Base-by-base conservation (phyloP, 2,113 vertebrate species). In the Rhinoptilus africanus region DNA sequence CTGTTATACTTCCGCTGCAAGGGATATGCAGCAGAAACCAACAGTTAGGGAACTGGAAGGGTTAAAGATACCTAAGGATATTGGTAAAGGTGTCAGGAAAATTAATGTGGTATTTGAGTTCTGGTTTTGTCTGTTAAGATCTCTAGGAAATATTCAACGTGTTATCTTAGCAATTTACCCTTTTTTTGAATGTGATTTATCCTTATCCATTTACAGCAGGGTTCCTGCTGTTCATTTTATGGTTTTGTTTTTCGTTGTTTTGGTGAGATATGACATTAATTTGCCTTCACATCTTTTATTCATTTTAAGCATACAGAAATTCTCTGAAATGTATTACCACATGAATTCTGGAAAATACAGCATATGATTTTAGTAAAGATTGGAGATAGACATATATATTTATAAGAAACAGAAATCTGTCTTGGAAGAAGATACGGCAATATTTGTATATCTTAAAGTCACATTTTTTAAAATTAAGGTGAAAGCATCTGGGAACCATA, bases 241-340 rank as follows among this genome's bases (percentile, higher is more conserved):
- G 57, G 68, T 95, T 92, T 51, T 96, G 93, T 91, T 97, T 97
- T 98, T 62, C 7, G 3, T 92, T 92, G 57, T 93, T 96, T 95
- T 95, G 64, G 45, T 88, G 97, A 97, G 92, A 93, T 67, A 69
- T 41, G 71, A 78, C 41, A 87, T 96, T 96, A 79, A 92, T 92
- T 98, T 96, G 87, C 81, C 66, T 87, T 83, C 59, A 62, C 57
- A 94, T 97, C 87, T 93, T 97, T 94, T 97, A 98, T 97, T 97
- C 47, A 94, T 96, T 82, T 86, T 88, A 96, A 76, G 68, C 64
- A 85, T 86, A 64, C 68, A 96, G 81, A 96, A 93, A 69, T 67
- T 71, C 88, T 71, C 39, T 64, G 63, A 89, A 95, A 71, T 14
- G 39, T 51, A 63, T 96, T 81, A 53, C 48, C 27, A 64, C 59